Base-by-base conservation (phyloP, 2,888 invertebrate genomes). In the Phlogophora meticulosa region DNA sequence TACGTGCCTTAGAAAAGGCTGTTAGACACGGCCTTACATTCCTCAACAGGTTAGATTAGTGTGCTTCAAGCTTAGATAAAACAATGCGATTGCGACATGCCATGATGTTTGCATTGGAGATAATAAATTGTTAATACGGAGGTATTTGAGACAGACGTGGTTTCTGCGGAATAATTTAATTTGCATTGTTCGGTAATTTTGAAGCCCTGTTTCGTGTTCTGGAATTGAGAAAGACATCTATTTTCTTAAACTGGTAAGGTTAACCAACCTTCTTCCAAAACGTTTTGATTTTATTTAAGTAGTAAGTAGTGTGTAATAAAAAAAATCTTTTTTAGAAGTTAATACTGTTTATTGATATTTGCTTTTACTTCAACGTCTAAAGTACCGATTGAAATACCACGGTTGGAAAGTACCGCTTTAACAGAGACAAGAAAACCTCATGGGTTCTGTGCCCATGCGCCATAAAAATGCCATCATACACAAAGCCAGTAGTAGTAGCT, bases 21-120 rank as follows among this genome's bases (percentile, higher is more conserved):
- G 85, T 83, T 86, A 85, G 73, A 85, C 87, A 87, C 84, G 88
- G 89, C 90, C 89, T 89, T 87, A 87, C 91, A 93, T 93, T 92
- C 91, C 92, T 82, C 84, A 79, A 86, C 90, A 90, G 89, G 90
- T 90, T 87, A 87, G 85, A 87, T 88, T 86, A 81, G 80, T 81
- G 76, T 55, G 58, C 57, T 77, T 73, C 72, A 81, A 79, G 82
- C 75, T 80, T 64, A 82, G 88, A 87, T 90, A 86, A 86, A 87
- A 90, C 88, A 87, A 87, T 85, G 81, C 73, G 81, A 87, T 87
- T 88, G 86, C 84, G 69, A 83, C 85, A 90, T 87, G 72, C 83
- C 84, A 76, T 81, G 79, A 83, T 85, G 83, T 81, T 84, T 81
- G 79, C 73, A 72, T 76, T 67, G 72, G 72, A 78, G 80, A 78